Conservation (phyloP, 2,113 vertebrate genomes). For the Agapornis roseicollis region DNA sequence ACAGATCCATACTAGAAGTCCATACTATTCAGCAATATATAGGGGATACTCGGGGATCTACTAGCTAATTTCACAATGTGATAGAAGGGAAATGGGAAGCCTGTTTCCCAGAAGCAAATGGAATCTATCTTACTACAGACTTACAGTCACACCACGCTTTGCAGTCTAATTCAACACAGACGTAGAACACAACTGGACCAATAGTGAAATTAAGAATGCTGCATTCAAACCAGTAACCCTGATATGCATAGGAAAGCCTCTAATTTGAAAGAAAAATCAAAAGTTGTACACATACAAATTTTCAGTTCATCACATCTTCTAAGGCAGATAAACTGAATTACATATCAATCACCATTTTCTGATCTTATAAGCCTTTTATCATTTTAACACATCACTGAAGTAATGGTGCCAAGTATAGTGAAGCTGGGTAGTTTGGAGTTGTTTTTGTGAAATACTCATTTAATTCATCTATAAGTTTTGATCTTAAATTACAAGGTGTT, state of each 20-base stretch:
- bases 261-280: background rate
- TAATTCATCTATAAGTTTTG: background rate
- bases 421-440: background rate
- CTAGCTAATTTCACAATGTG: background rate
- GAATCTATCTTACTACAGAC: background rate
- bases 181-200: background rate
- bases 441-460: background rate
- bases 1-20: background rate
- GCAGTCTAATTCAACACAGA: background rate
- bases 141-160: background rate
- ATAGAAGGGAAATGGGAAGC: background rate
- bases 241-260: background rate
- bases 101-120: background rate
- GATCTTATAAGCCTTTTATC: slow-evolving; percentile 6
- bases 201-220: background rate
- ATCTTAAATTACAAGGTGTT: background rate
- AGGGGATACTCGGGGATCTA: background rate
- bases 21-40: background rate
- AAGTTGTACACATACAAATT: background rate
- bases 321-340: background rate
- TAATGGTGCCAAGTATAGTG: background rate
- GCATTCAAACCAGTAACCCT: background rate
- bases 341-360: background rate
- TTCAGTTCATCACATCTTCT: background rate
- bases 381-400: background rate